Conservation (phyloP, 1,140 invertebrate genomes). For the Brachionus calyciflorus region DNA sequence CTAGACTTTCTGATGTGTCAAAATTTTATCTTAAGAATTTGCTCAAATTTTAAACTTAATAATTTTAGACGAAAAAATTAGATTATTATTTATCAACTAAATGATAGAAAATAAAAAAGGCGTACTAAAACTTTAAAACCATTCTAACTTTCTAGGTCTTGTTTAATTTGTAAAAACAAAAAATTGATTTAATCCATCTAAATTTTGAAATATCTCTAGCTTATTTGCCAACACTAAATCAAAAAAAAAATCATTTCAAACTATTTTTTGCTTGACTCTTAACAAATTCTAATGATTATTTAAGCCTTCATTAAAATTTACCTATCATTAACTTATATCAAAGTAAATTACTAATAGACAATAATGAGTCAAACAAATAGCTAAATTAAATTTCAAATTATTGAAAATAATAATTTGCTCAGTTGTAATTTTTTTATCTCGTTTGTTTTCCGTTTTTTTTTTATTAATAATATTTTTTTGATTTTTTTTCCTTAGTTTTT, state of each 20-base stretch:
- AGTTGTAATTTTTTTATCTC: neutral
- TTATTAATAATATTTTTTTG: slow-evolving; percentile 6
- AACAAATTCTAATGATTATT: slow-evolving; percentile 18
- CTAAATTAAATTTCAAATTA: slow-evolving; percentile 33
- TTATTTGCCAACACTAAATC: no score
- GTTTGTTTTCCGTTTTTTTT: neutral
- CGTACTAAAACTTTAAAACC: neutral
- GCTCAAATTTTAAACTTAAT: no score
- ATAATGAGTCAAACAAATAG: slow-evolving; percentile 31
- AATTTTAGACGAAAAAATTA: slow-evolving; percentile 6
- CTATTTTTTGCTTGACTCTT: slow-evolving; percentile 8
- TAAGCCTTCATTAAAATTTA: slow-evolving; percentile 32
- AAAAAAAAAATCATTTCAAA: neutral
- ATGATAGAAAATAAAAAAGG: slow-evolving; percentile 6
- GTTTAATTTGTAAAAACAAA: neutral
- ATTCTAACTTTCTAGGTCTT: neutral
- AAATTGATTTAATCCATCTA: slow-evolving; percentile 16
- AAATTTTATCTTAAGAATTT: no score
- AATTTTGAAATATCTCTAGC: slow-evolving; percentile 5
- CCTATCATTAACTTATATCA: slow-evolving; percentile 31
- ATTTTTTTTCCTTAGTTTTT: neutral
- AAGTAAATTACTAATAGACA: slow-evolving; percentile 1
- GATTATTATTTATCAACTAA: slow-evolving; percentile 8
- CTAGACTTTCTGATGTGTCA: no score
- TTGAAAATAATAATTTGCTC: neutral